phyloP scores from a whole-genome alignment of 2,113 vertebrate genomes.

The Anhinga anhinga region DNA sequence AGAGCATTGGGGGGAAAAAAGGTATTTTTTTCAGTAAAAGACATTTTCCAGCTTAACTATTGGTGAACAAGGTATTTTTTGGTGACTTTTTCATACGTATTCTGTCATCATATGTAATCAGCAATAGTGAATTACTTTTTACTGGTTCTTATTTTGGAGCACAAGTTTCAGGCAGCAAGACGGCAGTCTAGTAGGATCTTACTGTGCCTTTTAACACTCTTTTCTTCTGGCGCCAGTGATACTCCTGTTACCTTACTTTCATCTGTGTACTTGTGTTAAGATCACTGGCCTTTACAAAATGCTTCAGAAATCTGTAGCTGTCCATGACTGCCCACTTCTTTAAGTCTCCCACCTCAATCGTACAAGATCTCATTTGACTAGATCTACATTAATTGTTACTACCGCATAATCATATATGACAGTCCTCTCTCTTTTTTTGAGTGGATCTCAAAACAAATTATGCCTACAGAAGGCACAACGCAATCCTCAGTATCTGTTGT shows the following conservation, averaged over 20 bases:
- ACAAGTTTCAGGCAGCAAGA: background rate
- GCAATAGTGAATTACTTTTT: background rate
- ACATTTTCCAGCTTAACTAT: background rate
- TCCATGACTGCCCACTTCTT: background rate
- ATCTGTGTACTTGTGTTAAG: background rate
- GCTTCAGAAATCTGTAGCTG: background rate
- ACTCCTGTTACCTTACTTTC: background rate
- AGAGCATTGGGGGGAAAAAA: background rate
- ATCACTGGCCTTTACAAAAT: background rate
- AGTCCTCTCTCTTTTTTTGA: background rate
- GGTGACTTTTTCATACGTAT: background rate
- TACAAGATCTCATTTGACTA: background rate
- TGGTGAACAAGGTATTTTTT: background rate
- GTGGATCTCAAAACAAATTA: background rate
- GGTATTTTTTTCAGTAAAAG: background rate
- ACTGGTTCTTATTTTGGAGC: background rate
- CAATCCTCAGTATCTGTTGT: background rate
- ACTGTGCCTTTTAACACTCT: background rate
- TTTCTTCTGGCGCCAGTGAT: background rate
- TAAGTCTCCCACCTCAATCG: background rate
- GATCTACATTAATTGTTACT: background rate
- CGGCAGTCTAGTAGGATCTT: background rate
- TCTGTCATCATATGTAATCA: background rate
- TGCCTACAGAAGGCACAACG: background rate
- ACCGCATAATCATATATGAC: accelerated